Evolutionary conservation across 2,113 vertebrate species (phyloP), one percentile per base, ranked within the genome.

Genomic region (Piprites chloris): DNA sequence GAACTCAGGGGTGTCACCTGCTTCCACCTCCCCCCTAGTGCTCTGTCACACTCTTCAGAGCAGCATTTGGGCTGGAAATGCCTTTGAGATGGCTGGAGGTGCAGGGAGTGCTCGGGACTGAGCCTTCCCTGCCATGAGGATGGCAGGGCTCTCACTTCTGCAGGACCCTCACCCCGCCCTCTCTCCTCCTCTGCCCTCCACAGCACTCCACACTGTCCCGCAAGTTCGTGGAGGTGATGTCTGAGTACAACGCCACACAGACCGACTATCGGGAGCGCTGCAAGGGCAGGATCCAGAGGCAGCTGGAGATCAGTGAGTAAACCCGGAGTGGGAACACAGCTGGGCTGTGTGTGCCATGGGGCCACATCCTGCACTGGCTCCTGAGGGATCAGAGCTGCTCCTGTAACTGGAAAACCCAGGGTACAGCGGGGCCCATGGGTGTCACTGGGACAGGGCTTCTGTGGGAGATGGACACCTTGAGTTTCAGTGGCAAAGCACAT

Each of bases 141-240:
- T 8, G 9, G 30, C 39, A 53, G 41, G 16, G 47, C 35, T 41
- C 18, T 69, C 37, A 15, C 55, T 47, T 7, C 10, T 3, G 0
- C 1, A 2, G 44, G 24, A 19, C 9, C 30, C 52, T 91, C 24
- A 90, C 17, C 49, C 37, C 41, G n/a, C 41, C 5, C n/a, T 58
- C 21, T 87, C 12, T 58, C n/a, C 41, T 47, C 19, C 9, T 92
- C 20, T 94, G 20, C 24, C 33, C 44, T 26, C 49, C 11, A 98
- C 11, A 98, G 98, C 98, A 98, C 87, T 98, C 98, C 3, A 98
- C 98, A 0, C 93, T 98, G 94, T 98, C 98, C 0, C 98, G 98
- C 76, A 98, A 98, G 97, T 98, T 98, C 32, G 98, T 98, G 96
- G 98, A 98, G 85, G 98, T 98, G 95, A 98, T 98, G 98, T 98